Evolutionary conservation across 1,140 invertebrate species (phyloP).

Genomic region (Drosophila neocordata): DNA sequence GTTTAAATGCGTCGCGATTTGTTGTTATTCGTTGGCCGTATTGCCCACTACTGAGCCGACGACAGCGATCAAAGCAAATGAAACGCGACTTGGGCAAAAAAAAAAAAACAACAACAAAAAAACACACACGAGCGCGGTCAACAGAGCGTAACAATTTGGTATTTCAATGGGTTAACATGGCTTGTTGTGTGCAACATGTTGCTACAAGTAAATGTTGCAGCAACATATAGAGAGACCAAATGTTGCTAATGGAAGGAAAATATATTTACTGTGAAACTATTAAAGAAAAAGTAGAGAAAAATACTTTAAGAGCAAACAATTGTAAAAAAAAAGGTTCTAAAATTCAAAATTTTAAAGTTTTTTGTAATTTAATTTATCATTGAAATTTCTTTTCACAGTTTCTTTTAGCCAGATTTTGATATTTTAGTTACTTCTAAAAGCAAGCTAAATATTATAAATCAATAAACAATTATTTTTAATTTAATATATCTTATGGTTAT

Average conservation of each 20-base stretch:
- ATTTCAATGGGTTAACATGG: constrained; percentile 69
- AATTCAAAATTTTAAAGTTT: too few species aligned
- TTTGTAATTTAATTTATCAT: too few species aligned
- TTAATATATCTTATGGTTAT: too few species aligned
- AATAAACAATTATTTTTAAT: too few species aligned
- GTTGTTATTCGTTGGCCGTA: constrained; percentile 68
- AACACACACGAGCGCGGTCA: constrained; percentile 20
- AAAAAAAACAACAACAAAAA: constrained; percentile 24
- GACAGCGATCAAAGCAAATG: constrained; percentile 48
- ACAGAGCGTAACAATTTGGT: constrained; percentile 30
- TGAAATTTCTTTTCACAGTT: too few species aligned
- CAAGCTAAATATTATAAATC: too few species aligned
- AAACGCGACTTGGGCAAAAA: constrained; percentile 22
- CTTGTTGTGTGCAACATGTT: constrained; percentile 1
- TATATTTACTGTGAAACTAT: not conserved
- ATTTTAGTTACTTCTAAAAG: too few species aligned
- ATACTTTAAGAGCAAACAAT: too few species aligned
- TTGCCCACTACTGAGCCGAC: constrained; percentile 62
- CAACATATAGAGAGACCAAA: not conserved
- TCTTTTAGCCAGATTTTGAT: too few species aligned
- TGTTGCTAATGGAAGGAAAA: not conserved
- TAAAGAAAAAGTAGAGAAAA: too few species aligned
- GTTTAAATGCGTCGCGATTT: constrained; percentile 25
- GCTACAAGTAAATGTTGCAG: not conserved
- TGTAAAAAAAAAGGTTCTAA: too few species aligned